Percentiles rank a stretch among this genome's conserved stretches.
phyloP scores from a whole-genome alignment of 1,140 invertebrate species.

The Temnothorax longispinosus region DNA sequence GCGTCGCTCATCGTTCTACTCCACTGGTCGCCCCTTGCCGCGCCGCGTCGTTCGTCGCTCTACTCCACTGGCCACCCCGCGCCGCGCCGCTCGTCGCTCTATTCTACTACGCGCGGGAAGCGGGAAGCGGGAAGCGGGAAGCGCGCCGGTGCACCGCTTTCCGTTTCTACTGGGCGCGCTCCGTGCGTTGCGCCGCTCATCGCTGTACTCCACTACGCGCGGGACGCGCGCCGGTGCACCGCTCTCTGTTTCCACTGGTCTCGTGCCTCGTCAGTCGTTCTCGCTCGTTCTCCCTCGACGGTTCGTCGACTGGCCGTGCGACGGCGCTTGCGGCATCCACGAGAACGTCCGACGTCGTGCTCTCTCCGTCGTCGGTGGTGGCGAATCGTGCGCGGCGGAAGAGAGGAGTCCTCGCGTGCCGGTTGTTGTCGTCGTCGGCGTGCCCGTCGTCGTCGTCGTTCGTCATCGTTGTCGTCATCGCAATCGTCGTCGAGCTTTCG shows the following conservation, averaged over 20 bases:
- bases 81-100: slow-evolving; percentile 7
- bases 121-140: not conserved
- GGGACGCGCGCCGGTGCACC: slow-evolving; percentile 47
- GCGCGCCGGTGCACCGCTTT: slow-evolving; percentile 36
- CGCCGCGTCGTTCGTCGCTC: slow-evolving; percentile 33
- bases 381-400: slow-evolving; percentile 70
- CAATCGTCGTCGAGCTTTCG: not conserved
- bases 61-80: not conserved
- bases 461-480: slow-evolving; percentile 21
- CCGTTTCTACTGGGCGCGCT: slow-evolving; percentile 21
- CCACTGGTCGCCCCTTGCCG: not conserved
- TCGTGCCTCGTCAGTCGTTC: slow-evolving; percentile 43
- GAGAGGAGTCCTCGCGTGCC: slow-evolving; percentile 67
- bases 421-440: slow-evolving; percentile 36
- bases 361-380: slow-evolving; percentile 60
- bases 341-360: slow-evolving; percentile 62
- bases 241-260: slow-evolving; percentile 26
- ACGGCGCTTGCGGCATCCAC: slow-evolving; percentile 68
- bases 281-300: slow-evolving; percentile 50
- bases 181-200: slow-evolving; percentile 48
- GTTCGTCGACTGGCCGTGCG: slow-evolving; percentile 66
- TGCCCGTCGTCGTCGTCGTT: not conserved
- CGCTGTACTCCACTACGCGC: slow-evolving; percentile 48
- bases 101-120: not conserved
- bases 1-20: not conserved